A percentile compares a stretch with the other conserved stretches of the same genome.
phyloP scores from a whole-genome alignment of 2,113 vertebrate genomes.

The Solea solea region DNA sequence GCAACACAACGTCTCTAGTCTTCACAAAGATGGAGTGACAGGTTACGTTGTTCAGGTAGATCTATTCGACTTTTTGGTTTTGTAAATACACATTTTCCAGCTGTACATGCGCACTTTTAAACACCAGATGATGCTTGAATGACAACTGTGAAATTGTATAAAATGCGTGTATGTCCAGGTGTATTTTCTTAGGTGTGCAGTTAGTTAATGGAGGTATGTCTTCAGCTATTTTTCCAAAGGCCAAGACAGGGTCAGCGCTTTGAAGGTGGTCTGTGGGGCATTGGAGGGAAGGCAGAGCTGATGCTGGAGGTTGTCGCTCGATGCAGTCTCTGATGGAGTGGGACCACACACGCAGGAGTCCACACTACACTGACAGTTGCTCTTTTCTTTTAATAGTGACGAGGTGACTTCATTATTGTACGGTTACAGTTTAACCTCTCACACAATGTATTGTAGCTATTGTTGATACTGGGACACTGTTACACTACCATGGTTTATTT shows the following conservation, averaged over 20 bases:
- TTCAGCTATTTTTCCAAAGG: conserved; percentile 49
- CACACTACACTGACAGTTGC: conserved; percentile 10
- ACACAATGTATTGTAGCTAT: no score
- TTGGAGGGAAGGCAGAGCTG: conserved; percentile 27
- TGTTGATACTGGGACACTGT: no score
- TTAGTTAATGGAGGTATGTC: conserved; percentile 25
- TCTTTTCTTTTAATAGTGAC: conserved; percentile 12
- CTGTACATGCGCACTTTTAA: conserved; percentile 6
- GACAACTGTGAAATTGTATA: conserved; percentile 24
- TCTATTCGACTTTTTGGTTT: not conserved
- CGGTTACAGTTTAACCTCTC: not conserved
- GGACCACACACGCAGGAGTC: conserved; percentile 48
- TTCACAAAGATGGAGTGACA: no score
- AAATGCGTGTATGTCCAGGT: conserved; percentile 27
- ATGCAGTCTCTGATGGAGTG: conserved; percentile 44
- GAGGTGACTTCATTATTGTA: not conserved
- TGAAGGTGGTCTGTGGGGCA: conserved; percentile 63
- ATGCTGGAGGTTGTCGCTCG: conserved; percentile 25
- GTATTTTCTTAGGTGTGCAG: conserved; percentile 65
- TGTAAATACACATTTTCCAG: conserved; percentile 1
- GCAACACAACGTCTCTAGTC: no score
- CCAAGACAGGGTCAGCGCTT: conserved; percentile 67
- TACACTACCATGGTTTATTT: no score
- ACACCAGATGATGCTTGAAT: conserved; percentile 13
- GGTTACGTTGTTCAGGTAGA: no score